Base-by-base conservation (phyloP, 2,797 vertebrate species). In the Lagodon rhomboides region DNA sequence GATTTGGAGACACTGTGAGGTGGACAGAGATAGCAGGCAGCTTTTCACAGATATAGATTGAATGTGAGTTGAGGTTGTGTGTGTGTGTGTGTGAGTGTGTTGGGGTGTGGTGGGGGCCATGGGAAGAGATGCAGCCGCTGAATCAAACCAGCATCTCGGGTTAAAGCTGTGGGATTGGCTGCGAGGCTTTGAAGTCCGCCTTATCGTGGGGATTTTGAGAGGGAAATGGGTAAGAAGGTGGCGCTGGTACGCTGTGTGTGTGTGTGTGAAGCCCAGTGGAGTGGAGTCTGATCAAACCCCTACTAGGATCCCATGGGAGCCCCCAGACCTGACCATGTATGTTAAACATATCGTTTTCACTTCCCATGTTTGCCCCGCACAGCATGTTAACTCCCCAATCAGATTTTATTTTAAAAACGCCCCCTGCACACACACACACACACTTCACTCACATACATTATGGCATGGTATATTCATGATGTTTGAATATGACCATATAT, bases 151-250 rank as follows among this genome's bases (percentile, higher is more conserved):
- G 83, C 87, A 73, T 87, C 90, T 82, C 66, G 2, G 87, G 87
- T 91, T 91, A 93, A 94, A 91, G 88, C 93, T 91, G 88, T 54
- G 74, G 91, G 92, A 93, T 92, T 86, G 88, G 72, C 84, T 75
- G n/a, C 47, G 9, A 64, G 85, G 78, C 92, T 94, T 94, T 95
- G 92, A 95, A 93, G 94, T 93, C 80, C 25, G 86, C 60, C 76
- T 87, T 77, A 90, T 91, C 84, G 55, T 74, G 71, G 86, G 87
- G 87, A 85, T 89, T 89, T 86, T 88, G 43, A 59, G 80, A 87
- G 77, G 79, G 72, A 84, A 87, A 59, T 38, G 72, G 84, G 79
- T 81, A 80, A 86, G 81, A 86, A 75, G 86, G 90, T 89, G 89
- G 77, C 69, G 60, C 67, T 88, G 64, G 47, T 82, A 50, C 41